These are phyloP conservation scores for Norana najaformis DNA, from an alignment of 2,888 invertebrate genomes.

Conservation along the genomic window DNA sequence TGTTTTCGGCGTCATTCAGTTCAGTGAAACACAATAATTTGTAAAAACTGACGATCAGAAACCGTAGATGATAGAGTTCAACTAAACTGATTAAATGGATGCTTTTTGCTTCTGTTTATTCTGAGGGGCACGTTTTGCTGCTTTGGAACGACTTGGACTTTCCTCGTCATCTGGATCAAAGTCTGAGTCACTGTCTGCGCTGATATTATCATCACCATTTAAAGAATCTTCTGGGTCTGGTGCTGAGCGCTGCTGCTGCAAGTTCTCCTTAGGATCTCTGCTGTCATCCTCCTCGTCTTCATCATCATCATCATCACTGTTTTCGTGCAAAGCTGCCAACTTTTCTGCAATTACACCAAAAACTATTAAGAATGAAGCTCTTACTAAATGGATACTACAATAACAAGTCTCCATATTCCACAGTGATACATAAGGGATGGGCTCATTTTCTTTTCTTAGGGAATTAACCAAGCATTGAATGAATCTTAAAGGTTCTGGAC, in stretches of 20 bases:
- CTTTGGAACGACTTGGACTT: not conserved
- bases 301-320: not conserved
- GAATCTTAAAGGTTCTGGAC: not conserved
- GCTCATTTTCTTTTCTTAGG: too few relatives aligned
- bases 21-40: not conserved
- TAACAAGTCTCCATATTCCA: not conserved
- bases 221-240: not conserved
- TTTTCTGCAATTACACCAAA: conserved; percentile 19
- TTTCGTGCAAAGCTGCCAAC: conserved; percentile 10
- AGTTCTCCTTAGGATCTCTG: not conserved
- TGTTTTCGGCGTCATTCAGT: not conserved
- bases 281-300: not conserved
- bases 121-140: not conserved
- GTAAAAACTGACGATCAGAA: not conserved
- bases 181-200: not conserved
- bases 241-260: not conserved
- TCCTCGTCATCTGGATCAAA: conserved; percentile 62
- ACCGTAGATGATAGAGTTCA: not conserved
- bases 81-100: not conserved
- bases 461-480: too few relatives aligned
- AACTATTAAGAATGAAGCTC: not conserved
- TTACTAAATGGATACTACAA: conserved; percentile 2
- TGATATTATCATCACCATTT: conserved; percentile 3
- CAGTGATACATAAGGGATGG: too few relatives aligned
- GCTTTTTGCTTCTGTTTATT: conserved; percentile 20